phyloP scores from a whole-genome alignment of 2,888 invertebrate genomes.

The Teleogryllus oceanicus region DNA sequence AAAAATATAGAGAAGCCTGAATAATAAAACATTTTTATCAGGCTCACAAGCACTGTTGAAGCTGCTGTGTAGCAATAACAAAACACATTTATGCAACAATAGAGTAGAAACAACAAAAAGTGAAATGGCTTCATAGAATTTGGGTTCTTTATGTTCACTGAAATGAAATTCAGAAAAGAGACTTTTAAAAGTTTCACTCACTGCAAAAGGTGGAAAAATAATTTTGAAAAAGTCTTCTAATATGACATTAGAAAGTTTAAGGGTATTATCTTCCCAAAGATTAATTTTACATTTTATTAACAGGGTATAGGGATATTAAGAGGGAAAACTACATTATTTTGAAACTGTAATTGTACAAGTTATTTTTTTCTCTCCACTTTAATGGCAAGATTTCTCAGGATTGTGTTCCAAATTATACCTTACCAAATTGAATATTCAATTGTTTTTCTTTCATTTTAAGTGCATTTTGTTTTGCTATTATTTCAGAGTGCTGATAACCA shows the following conservation, averaged over 20 bases:
- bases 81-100: neutral
- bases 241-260: neutral
- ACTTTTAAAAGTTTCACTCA: neutral
- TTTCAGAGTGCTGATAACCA: too few relatives aligned
- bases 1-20: neutral
- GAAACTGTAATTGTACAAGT: neutral
- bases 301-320: neutral
- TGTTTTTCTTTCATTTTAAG: too few relatives aligned
- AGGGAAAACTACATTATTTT: neutral
- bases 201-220: neutral
- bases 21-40: neutral
- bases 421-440: too few relatives aligned
- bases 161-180: neutral
- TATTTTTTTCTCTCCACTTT: neutral
- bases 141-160: neutral
- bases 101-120: neutral
- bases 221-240: neutral
- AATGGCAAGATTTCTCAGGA: conserved; percentile 2
- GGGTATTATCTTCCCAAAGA: neutral
- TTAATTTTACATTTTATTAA: neutral
- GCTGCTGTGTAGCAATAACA: conserved; percentile 18
- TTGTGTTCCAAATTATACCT: neutral
- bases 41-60: neutral
- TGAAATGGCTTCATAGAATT: neutral
- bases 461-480: too few relatives aligned